Conservation (phyloP, 2,888 invertebrate species). For the Furcula furcula region DNA sequence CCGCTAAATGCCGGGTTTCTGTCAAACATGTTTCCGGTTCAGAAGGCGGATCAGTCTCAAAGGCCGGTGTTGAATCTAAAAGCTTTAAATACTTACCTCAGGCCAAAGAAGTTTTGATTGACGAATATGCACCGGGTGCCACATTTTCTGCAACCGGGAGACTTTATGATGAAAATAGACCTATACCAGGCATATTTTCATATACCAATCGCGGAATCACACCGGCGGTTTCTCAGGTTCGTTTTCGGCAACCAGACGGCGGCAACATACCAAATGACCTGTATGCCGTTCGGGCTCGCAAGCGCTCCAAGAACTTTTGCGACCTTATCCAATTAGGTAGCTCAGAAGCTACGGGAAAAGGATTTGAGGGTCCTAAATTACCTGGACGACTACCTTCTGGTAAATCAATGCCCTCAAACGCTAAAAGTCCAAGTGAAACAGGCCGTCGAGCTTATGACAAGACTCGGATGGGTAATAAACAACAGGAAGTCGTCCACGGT, state of each 20-base stretch:
- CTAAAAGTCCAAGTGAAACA: background rate
- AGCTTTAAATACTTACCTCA: background rate
- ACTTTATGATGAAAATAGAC: background rate
- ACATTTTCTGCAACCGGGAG: background rate
- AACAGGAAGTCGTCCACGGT: background rate
- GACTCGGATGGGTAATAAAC: background rate
- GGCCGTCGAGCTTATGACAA: background rate
- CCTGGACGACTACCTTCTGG: background rate
- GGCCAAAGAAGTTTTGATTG: background rate
- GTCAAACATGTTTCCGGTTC: background rate
- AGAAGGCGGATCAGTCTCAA: background rate
- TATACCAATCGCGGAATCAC: background rate
- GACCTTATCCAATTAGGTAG: background rate
- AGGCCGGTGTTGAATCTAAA: background rate
- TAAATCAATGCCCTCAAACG: background rate
- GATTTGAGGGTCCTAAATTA: background rate
- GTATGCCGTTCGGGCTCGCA: background rate
- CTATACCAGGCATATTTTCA: background rate
- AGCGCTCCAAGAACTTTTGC: background rate
- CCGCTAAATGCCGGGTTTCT: background rate
- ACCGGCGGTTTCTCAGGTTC: background rate
- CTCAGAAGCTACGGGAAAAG: background rate
- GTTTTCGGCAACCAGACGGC: background rate
- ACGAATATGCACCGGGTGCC: background rate
- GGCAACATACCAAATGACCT: background rate